Base-by-base conservation (phyloP, 2,797 vertebrate genomes). In the Pteronotus mesoamericanus region DNA sequence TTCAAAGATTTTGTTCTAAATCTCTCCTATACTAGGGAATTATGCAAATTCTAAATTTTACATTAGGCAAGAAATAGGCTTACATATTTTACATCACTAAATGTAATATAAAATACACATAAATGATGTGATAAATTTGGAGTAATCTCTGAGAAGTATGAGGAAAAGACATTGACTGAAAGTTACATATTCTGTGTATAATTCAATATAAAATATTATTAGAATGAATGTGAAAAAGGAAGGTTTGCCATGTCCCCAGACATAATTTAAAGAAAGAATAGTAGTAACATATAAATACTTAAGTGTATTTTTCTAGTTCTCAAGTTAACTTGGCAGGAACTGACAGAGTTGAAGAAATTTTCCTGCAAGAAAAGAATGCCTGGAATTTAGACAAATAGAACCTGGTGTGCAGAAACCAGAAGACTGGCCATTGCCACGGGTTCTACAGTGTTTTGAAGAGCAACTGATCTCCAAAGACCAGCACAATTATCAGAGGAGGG, bases 301-400 rank as follows among this genome's bases (percentile, higher is more conserved):
- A 29, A n/a, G 53, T 74, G 48, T n/a, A 71, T 91, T 93, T 86
- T 42, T 78, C n/a, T 68, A 68, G 55, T 66, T 93, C 68, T 68
- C 44, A 86, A 18, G 53, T 83, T 74, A 74, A n/a, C 72, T 97
- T 89, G 94, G 78, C 93, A 96, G 39, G 44, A 87, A 39, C 68
- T 96, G 82, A 82, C 11, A 69, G 21, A 90, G 48, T 19, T 87
- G 16, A 90, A 72, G 64, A 95, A 96, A 82, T 89, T 89, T n/a
- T 61, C 32, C 59, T 77, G 9, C 53, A 55, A 72, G 24, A 68
- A 92, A 85, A 29, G 11, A 66, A 93, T 79, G 69, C 34, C 57
- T 66, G 18, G 68, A 53, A 93, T 64, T 72, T 83, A 79, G 61
- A 83, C 15, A 83, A 74, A 59, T 32, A 69, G 77, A 80, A 48